Conservation (phyloP, 1,140 invertebrate genomes). For the Venustaconcha ellipsiformis region DNA sequence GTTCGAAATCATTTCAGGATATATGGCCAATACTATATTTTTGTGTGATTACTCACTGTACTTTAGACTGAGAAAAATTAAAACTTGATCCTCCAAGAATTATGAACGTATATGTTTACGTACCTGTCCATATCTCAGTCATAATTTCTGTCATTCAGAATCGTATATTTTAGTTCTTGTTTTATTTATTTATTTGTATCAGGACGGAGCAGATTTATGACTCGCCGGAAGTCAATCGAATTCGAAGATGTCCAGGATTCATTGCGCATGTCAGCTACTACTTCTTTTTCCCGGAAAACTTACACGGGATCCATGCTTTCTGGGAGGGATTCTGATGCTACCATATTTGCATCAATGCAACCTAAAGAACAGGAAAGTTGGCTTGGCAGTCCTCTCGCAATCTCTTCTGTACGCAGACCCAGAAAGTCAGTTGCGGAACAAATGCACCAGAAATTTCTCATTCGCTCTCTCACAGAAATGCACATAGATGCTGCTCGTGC, state of each 20-base stretch:
- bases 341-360: not conserved
- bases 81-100: too few relatives aligned
- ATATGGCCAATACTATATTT: too few relatives aligned
- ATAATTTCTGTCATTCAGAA: too few relatives aligned
- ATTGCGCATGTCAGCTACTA: not conserved
- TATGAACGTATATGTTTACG: too few relatives aligned
- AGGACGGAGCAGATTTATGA: not conserved
- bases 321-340: not conserved
- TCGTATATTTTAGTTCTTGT: too few relatives aligned
- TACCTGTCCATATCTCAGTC: too few relatives aligned
- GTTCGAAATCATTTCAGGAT: too few relatives aligned
- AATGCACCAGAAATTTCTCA: slow-evolving; percentile 7
- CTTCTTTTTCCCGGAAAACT: slow-evolving; percentile 1
- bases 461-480: not conserved
- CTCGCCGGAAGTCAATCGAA: slow-evolving; percentile 25
- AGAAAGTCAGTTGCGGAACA: slow-evolving; percentile 17
- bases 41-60: too few relatives aligned
- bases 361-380: slow-evolving; percentile 11
- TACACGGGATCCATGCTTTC: not conserved
- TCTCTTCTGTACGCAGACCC: slow-evolving; percentile 24
- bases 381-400: slow-evolving; percentile 22
- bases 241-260: slow-evolving; percentile 29
- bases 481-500: not conserved
- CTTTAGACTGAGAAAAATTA: too few relatives aligned
- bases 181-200: too few relatives aligned